Evolutionary conservation across 2,797 vertebrate genomes (phyloP).

Genomic region (Pelobates cultripes): DNA sequence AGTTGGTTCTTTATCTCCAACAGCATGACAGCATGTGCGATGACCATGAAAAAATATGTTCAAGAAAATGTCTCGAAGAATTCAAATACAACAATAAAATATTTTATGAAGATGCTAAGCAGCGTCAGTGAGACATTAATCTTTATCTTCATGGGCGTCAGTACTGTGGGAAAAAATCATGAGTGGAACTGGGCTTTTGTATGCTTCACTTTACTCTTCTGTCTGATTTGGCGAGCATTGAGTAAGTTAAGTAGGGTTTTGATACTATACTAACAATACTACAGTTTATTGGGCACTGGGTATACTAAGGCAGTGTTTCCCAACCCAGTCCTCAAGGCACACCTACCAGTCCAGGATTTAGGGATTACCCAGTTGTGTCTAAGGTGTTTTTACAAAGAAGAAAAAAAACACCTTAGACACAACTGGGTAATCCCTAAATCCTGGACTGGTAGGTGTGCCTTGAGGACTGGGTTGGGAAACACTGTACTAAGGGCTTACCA

Average conservation of each 20-base stretch:
- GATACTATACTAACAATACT: not conserved
- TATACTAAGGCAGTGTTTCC: too few species aligned
- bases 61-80: constrained; percentile 90
- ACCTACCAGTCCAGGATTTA: too few species aligned
- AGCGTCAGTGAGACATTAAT: constrained; percentile 89
- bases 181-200: constrained; percentile 97
- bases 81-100: constrained; percentile 89
- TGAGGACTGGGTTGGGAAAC: too few species aligned
- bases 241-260: constrained; percentile 74
- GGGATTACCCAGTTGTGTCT: too few species aligned
- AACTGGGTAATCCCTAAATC: too few species aligned
- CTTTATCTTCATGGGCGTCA: constrained; percentile 92
- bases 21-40: constrained; percentile 91
- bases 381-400: too few species aligned
- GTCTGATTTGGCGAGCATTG: constrained; percentile 86
- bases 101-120: constrained; percentile 90
- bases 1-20: constrained; percentile 16
- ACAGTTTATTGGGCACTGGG: too few species aligned
- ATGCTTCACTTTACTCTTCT: constrained; percentile 87
- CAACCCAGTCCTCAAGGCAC: too few species aligned
- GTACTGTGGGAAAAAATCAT: constrained; percentile 88
- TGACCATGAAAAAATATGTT: constrained; percentile 93
- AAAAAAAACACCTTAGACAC: too few species aligned
- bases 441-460: too few species aligned
- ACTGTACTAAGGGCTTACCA: too few species aligned